Conservation (phyloP, 2,113 vertebrate species). For the Corapipo altera region DNA sequence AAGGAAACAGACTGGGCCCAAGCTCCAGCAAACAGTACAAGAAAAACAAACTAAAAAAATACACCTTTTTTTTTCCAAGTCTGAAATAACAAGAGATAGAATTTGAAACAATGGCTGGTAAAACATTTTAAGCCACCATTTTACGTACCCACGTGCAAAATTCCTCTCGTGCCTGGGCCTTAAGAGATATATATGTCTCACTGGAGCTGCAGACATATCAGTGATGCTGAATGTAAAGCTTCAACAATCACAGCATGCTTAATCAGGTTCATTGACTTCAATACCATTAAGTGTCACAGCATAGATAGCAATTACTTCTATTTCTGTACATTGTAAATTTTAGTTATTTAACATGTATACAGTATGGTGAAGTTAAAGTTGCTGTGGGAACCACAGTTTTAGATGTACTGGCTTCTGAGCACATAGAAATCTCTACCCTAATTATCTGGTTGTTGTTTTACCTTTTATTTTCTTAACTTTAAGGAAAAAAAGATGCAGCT, state of each 20-base stretch:
- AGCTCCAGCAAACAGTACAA: not conserved
- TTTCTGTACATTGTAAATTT: not conserved
- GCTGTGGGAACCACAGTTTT: not conserved
- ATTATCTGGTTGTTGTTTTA: not conserved
- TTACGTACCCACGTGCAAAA: not conserved
- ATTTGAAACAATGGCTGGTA: not conserved
- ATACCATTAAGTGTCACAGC: not conserved
- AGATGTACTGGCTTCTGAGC: not conserved
- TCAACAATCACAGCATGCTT: not conserved
- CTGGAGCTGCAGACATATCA: not conserved
- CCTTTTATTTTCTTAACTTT: not conserved
- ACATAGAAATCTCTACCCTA: not conserved
- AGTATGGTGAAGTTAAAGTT: not conserved
- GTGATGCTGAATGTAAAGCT: not conserved
- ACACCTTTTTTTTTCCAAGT: not conserved
- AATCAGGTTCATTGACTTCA: not conserved
- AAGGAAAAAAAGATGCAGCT: not conserved
- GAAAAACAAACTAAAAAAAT: not conserved
- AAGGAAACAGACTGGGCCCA: not conserved
- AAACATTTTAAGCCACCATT: not conserved
- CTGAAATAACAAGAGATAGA: not conserved
- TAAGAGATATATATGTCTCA: not conserved
- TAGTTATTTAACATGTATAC: not conserved
- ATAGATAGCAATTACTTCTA: not conserved
- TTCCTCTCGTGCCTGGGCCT: not conserved